These are phyloP conservation scores for Lineus longissimus DNA, from an alignment of 1,140 invertebrate species.

Conservation along the genomic window DNA sequence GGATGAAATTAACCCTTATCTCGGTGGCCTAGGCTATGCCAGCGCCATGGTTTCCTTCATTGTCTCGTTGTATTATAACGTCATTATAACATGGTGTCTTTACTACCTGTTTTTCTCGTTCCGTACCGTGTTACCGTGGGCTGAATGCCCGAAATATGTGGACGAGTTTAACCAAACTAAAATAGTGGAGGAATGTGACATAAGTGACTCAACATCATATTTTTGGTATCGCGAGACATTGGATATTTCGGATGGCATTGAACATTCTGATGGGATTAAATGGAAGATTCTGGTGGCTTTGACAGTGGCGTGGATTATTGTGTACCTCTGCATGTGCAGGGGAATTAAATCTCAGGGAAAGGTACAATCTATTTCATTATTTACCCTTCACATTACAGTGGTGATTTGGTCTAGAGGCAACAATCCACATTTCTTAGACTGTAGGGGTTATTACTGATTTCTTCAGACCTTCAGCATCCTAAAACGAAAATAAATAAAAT, in stretches of 20 bases:
- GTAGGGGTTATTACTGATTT: no score
- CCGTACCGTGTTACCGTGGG: conserved; percentile 80
- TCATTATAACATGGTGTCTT: conserved; percentile 94
- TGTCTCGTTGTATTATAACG: conserved; percentile 98
- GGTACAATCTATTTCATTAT: conserved; percentile 50
- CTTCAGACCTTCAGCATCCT: no score
- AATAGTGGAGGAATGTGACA: conserved; percentile 32
- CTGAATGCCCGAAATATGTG: conserved; percentile 62
- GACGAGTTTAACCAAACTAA: conserved; percentile 23
- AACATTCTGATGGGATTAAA: conserved; percentile 61
- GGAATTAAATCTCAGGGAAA: conserved; percentile 95
- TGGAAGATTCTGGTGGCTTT: conserved; percentile 87
- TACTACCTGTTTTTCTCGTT: conserved; percentile 72
- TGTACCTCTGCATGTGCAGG: conserved; percentile 96
- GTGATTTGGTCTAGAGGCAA: no score
- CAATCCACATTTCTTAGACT: no score
- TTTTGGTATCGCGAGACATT: conserved; percentile 43
- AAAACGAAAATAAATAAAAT: no score
- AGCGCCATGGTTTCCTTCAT: conserved; percentile 94
- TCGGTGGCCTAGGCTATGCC: conserved; percentile 84
- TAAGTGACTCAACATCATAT: conserved; percentile 37
- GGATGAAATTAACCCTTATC: conserved; percentile 37
- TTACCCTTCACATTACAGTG: no score
- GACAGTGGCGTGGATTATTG: conserved; percentile 85
- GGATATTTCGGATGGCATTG: conserved; percentile 57